Conservation (phyloP, 2,888 invertebrate species). For the Philopedon plagiatum region DNA sequence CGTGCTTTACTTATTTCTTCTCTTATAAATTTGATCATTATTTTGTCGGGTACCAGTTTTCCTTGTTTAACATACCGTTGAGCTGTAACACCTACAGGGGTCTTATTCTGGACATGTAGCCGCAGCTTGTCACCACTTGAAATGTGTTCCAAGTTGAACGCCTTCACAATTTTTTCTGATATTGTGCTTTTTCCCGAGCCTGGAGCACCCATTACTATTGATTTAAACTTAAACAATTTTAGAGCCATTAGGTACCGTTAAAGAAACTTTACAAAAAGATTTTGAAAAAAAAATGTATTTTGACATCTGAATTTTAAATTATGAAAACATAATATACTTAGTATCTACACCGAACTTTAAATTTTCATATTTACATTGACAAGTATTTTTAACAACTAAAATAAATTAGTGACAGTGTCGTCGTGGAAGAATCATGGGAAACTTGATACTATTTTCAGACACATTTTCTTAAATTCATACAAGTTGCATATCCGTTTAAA, state of each 20-base stretch:
- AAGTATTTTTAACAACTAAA: neutral
- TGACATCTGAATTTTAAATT: slow-evolving; percentile 5
- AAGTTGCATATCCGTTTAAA: too few relatives aligned
- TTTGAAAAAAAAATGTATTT: neutral
- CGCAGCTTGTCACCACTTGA: slow-evolving; percentile 95
- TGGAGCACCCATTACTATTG: slow-evolving; percentile 93
- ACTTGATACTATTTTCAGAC: too few relatives aligned
- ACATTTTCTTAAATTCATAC: too few relatives aligned
- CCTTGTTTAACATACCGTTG: slow-evolving; percentile 81
- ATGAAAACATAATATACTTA: neutral
- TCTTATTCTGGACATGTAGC: slow-evolving; percentile 79
- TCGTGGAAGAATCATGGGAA: too few relatives aligned
- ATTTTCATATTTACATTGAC: neutral
- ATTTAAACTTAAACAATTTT: slow-evolving; percentile 78
- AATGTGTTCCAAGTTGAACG: slow-evolving; percentile 88
- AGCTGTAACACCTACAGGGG: slow-evolving; percentile 80
- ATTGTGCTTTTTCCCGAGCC: slow-evolving; percentile 96
- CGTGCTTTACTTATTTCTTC: slow-evolving; percentile 78
- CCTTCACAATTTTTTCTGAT: slow-evolving; percentile 89
- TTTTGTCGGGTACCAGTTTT: slow-evolving; percentile 89
- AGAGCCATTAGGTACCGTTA: slow-evolving; percentile 56
- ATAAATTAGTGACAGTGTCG: too few relatives aligned
- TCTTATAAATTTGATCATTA: slow-evolving; percentile 87
- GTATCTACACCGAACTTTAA: neutral
- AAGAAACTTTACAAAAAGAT: neutral